Evolutionary conservation across 2,888 invertebrate species (phyloP), one percentile per base, ranked within the genome.

Genomic region (Deilephila elpenor): DNA sequence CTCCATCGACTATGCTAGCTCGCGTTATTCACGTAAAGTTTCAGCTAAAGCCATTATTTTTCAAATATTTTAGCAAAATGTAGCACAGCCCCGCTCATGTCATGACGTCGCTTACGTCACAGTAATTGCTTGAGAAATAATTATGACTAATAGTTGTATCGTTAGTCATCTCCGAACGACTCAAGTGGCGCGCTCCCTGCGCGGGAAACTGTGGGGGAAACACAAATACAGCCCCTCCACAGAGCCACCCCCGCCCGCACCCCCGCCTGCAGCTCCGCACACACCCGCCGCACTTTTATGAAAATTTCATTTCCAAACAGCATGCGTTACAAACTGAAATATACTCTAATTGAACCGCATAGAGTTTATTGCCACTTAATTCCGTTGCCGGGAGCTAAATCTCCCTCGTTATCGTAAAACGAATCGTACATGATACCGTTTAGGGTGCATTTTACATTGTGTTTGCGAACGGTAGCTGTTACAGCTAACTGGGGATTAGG

Each of bases 281-380:
- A 74, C 78, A 76, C 70, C 79, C 78, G 73, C 78, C 82, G 78
- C 84, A 88, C 90, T 90, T 90, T 93, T 93, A 93, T 93, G 93
- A 92, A 93, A 93, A 91, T 93, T 92, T 93, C 92, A 95, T 95
- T 94, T 93, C 89, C 89, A 91, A 93, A 89, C 88, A 80, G 78
- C 79, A 82, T 75, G 80, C 67, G 44, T 67, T 67, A 78, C 91
- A 88, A 86, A 87, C 90, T 82, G 90, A 93, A 91, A 86, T 90
- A 88, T 88, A 90, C 93, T 87, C 84, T 94, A 92, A 89, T 86
- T 32, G 84, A 76, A 86, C 84, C 83, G 76, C 84, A 81, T 87
- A 93, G 84, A 89, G 92, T 85, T 86, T 85, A 91, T 87, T 88
- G 85, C 89, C 89, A 86, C 91, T 91, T 86, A 90, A 89, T 90